These are phyloP conservation scores for Discoglossus pictus DNA, from an alignment of 2,797 vertebrate genomes.

Conservation along the genomic window DNA sequence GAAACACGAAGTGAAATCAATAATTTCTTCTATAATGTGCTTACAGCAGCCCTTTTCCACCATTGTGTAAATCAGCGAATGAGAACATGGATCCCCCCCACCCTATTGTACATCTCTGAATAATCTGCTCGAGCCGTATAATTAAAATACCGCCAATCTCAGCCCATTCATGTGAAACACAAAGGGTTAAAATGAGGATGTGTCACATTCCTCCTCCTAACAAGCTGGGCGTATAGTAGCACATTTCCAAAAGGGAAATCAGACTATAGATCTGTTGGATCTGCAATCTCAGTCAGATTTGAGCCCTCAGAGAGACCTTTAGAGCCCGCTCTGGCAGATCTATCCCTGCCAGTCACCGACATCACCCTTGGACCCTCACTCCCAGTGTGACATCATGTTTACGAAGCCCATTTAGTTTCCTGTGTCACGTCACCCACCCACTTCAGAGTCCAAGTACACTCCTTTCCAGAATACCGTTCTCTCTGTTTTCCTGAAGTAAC, in stretches of 20 bases:
- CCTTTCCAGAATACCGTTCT: too few species aligned
- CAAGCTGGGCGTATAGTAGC: slow-evolving; percentile 9
- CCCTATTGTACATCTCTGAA: too few species aligned
- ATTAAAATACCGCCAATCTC: too few species aligned
- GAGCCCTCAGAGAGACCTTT: slow-evolving; percentile 3
- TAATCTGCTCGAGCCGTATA: too few species aligned
- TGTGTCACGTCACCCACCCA: not conserved
- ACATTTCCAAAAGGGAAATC: slow-evolving; percentile 6
- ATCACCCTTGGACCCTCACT: slow-evolving; percentile 27
- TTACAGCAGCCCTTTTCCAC: too few species aligned
- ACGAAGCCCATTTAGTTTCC: slow-evolving; percentile 2
- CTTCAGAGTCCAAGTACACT: slow-evolving; percentile 1
- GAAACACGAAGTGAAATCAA: too few species aligned
- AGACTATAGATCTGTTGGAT: not conserved
- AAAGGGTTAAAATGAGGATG: slow-evolving; percentile 5
- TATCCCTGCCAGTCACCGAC: slow-evolving; percentile 19
- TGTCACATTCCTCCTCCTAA: slow-evolving; percentile 3
- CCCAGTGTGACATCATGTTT: slow-evolving; percentile 34
- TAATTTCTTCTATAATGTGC: too few species aligned
- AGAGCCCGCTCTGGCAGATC: not conserved
- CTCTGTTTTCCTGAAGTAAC: too few species aligned
- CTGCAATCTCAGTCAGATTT: too few species aligned
- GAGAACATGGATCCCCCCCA: too few species aligned
- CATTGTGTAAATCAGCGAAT: too few species aligned
- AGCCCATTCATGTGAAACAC: too few species aligned